Evolutionary conservation across 2,888 invertebrate genomes (phyloP).

Genomic region (Mythimna albipuncta): DNA sequence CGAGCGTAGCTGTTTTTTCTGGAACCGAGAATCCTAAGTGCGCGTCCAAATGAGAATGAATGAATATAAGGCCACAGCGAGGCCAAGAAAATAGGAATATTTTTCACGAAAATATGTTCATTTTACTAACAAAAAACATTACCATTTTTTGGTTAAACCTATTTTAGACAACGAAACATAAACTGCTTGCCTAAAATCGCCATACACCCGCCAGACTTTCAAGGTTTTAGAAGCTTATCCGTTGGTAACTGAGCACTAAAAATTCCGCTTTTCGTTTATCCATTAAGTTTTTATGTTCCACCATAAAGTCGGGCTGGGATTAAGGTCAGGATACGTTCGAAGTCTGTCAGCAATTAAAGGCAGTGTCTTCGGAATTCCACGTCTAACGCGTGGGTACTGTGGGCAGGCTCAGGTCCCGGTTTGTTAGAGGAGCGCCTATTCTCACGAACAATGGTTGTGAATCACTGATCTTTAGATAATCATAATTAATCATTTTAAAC

Average conservation of each 20-base stretch:
- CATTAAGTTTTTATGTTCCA: conserved; percentile 59
- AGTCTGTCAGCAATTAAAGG: conserved; percentile 61
- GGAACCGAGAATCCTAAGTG: conserved; percentile 39
- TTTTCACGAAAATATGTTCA: conserved; percentile 47
- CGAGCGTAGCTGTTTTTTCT: conserved; percentile 39
- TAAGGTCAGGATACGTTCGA: conserved; percentile 57
- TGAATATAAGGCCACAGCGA: conserved; percentile 52
- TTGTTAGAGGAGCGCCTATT: conserved; percentile 31
- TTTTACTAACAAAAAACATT: conserved; percentile 41
- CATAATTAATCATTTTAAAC: conserved; percentile 27
- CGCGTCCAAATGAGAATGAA: conserved; percentile 56
- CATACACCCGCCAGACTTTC: conserved; percentile 46
- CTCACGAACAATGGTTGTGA: conserved; percentile 29
- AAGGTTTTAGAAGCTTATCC: conserved; percentile 50
- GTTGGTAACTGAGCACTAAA: conserved; percentile 46
- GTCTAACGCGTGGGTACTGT: conserved; percentile 42
- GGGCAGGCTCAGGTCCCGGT: conserved; percentile 30
- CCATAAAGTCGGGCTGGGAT: conserved; percentile 55
- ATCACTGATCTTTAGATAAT: conserved; percentile 17
- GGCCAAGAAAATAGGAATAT: conserved; percentile 50
- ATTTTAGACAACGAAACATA: conserved; percentile 36
- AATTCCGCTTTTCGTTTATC: conserved; percentile 52
- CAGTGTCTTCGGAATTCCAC: conserved; percentile 44
- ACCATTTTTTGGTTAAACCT: conserved; percentile 31
- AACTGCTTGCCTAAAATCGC: conserved; percentile 35